A percentile compares a stretch with the other conserved stretches of the same genome.
Evolutionary conservation across 2,797 vertebrate species (phyloP).

Genomic region (Sebastes variabilis): DNA sequence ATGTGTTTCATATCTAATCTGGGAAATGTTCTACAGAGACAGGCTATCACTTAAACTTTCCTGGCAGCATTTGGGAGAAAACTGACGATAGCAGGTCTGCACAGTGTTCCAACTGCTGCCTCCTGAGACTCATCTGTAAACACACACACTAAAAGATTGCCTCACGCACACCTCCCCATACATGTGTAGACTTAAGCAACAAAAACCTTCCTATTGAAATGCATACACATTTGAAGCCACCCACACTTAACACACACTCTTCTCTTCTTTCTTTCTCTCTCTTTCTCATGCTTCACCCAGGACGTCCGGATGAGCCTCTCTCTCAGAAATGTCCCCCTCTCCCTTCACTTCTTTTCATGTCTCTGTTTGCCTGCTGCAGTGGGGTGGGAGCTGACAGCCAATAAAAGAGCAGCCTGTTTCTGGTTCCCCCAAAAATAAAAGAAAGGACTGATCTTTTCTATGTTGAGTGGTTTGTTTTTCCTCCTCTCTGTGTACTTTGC

Average conservation of each 20-base stretch:
- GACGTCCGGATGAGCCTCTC: slow-evolving; percentile 71
- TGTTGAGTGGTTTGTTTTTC: slow-evolving; percentile 81
- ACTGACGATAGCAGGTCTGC: slow-evolving; percentile 67
- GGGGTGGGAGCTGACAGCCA: slow-evolving; percentile 67
- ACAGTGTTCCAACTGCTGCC: slow-evolving; percentile 69
- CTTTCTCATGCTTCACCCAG: slow-evolving; percentile 73
- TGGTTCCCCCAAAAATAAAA: slow-evolving; percentile 44
- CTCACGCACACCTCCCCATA: slow-evolving; percentile 31
- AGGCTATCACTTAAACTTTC: slow-evolving; percentile 55
- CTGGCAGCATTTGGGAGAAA: slow-evolving; percentile 60
- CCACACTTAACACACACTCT: slow-evolving; percentile 33
- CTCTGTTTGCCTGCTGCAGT: slow-evolving; percentile 68
- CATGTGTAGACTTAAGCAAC: slow-evolving; percentile 44
- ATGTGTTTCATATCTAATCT: slow-evolving; percentile 64
- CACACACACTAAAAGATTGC: slow-evolving; percentile 39
- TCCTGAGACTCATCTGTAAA: slow-evolving; percentile 65
- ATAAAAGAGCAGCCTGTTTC: slow-evolving; percentile 74
- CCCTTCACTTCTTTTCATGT: slow-evolving; percentile 69
- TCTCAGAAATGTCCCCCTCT: slow-evolving; percentile 61
- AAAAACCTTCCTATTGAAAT: slow-evolving; percentile 49
- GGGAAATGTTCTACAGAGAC: slow-evolving; percentile 59
- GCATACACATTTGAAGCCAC: slow-evolving; percentile 37
- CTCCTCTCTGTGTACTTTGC: slow-evolving; percentile 70
- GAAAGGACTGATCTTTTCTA: slow-evolving; percentile 61
- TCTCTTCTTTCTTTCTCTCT: slow-evolving; percentile 20